A percentile compares a stretch with the other conserved stretches of the same genome.
These are phyloP conservation scores for Drosophila watanabei DNA, from an alignment of 1,140 invertebrate genomes.

Conservation along the genomic window DNA sequence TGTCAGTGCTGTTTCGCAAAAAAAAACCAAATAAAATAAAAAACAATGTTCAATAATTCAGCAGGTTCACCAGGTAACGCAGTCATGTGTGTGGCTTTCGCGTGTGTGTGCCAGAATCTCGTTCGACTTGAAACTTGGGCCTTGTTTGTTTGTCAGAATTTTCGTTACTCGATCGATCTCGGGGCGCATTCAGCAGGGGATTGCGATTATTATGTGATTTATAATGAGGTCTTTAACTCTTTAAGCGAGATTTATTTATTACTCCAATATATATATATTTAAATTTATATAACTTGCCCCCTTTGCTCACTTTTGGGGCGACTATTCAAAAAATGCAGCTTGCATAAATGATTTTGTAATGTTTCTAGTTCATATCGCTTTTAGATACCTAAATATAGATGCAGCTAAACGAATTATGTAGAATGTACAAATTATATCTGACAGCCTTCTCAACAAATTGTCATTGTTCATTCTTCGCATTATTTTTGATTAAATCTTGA, in stretches of 20 bases:
- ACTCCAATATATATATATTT: not conserved
- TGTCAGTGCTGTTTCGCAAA: constrained; percentile 28
- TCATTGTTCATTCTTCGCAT: constrained; percentile 36
- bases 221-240: constrained; percentile 9
- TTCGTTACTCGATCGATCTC: constrained; percentile 16
- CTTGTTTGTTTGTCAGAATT: constrained; percentile 43
- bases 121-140: constrained; percentile 78
- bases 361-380: constrained; percentile 29
- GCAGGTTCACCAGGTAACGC: constrained; percentile 42
- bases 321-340: constrained; percentile 12
- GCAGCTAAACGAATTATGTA: constrained; percentile 40
- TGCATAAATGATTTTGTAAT: constrained; percentile 26
- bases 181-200: constrained; percentile 36
- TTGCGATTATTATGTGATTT: constrained; percentile 20
- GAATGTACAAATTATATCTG: constrained; percentile 41
- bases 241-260: constrained; percentile 18
- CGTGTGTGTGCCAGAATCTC: constrained; percentile 56
- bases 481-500: constrained; percentile 28
- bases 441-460: constrained; percentile 37
- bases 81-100: constrained; percentile 29
- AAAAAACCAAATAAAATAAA: constrained; percentile 3
- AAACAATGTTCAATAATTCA: constrained; percentile 47
- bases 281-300: constrained; percentile 5
- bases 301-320: constrained; percentile 1
- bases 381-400: constrained; percentile 45